Percentiles rank a stretch among this genome's conserved stretches.
These are phyloP conservation scores for Chamaea fasciata DNA, from an alignment of 2,113 vertebrate species.

Conservation along the genomic window DNA sequence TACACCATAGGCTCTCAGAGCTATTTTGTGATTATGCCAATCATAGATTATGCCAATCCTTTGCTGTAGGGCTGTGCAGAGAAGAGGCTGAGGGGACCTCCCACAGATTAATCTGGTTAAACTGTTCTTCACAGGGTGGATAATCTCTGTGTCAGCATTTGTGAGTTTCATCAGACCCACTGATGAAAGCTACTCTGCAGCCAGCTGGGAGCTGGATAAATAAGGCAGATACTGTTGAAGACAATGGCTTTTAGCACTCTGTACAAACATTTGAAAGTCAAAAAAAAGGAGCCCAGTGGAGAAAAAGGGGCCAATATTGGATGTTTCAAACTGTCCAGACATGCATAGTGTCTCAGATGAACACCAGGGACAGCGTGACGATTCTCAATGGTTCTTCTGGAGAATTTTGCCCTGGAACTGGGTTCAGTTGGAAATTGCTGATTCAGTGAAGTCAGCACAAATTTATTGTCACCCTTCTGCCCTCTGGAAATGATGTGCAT, in stretches of 20 bases:
- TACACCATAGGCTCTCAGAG: not conserved
- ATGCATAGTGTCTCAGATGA: not conserved
- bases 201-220: conserved; percentile 8
- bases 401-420: not conserved
- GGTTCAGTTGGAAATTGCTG: not conserved
- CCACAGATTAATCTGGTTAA: conserved; percentile 53
- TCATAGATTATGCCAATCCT: not conserved
- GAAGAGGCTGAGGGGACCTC: conserved; percentile 3
- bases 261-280: not conserved
- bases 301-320: not conserved
- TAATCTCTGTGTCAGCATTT: conserved; percentile 22
- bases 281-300: not conserved
- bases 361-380: not conserved
- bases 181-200: not conserved
- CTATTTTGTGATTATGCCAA: not conserved
- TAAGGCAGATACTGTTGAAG: not conserved
- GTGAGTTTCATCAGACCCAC: not conserved
- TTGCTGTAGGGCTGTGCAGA: not conserved
- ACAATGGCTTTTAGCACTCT: not conserved
- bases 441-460: not conserved
- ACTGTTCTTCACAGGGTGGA: not conserved
- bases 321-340: not conserved
- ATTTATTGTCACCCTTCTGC: not conserved
- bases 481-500: not conserved
- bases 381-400: not conserved